Conservation (phyloP, 2,888 invertebrate species). For the Cybosia mesomella region DNA sequence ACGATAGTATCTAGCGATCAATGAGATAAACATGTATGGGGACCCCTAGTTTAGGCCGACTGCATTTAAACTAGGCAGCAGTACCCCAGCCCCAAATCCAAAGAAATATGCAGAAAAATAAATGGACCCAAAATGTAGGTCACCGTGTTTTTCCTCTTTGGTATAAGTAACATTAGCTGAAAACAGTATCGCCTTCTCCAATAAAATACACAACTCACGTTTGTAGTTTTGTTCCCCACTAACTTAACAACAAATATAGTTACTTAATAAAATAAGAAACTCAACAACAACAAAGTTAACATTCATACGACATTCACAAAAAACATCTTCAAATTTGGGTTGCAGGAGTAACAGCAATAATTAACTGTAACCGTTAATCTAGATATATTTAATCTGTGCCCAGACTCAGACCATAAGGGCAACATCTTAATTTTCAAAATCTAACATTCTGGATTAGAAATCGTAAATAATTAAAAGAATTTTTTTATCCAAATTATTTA, state of each 20-base stretch:
- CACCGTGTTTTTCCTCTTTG: neutral
- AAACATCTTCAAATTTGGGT: neutral
- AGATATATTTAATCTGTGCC: too few species aligned
- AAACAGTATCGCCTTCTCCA: neutral
- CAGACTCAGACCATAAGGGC: slow-evolving; percentile 4
- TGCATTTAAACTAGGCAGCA: too few species aligned
- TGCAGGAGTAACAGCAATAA: neutral
- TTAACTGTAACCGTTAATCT: neutral
- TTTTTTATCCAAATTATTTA: neutral
- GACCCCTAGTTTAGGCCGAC: too few species aligned
- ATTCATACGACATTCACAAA: neutral
- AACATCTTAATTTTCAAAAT: neutral
- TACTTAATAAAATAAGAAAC: too few species aligned
- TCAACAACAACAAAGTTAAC: neutral
- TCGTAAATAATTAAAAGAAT: neutral
- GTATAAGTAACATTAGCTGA: neutral
- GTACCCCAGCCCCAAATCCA: neutral
- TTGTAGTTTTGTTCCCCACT: neutral
- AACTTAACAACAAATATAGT: neutral
- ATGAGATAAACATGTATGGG: too few species aligned
- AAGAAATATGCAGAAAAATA: neutral
- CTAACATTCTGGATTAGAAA: neutral
- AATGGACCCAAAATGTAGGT: neutral
- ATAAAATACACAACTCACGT: neutral
- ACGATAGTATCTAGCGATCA: too few species aligned